Base-by-base conservation (phyloP, 2,797 vertebrate genomes). In the Meriones psammophilus region DNA sequence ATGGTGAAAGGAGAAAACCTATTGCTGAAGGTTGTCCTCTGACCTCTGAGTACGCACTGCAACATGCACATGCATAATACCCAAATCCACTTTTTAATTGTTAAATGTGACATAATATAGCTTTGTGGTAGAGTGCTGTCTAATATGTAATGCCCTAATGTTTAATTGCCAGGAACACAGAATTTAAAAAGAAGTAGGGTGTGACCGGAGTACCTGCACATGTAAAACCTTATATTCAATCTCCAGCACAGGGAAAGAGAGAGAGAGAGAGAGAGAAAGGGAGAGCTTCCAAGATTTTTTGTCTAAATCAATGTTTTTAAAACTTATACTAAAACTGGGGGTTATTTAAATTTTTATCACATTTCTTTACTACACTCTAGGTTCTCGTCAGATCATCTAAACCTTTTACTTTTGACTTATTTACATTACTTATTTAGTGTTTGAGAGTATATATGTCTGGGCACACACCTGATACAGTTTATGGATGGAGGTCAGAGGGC, bases 221-320 rank as follows among this genome's bases (percentile, higher is more conserved):
- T 39, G 10, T 62, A 50, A 54, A 66, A 78, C 24, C 36, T 33
- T 66, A 12, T 28, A 36, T 68, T 78, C 9, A 39, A 60, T n/a
- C n/a, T 26, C 50, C 30, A 87, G 8, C 13, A 26, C 36, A n/a
- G 9, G 4, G 28, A 46, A 3, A 8, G 15, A 60, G 8, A 20
- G 30, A 20, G 71, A 87, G 42, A 20, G 30, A 20, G 71, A 87
- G 42, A 20, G 30, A 20, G 71, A 87, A 87, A 89, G 80, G 6
- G 14, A 91, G 69, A 62, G 3, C 58, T 81, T 77, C 33, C 54
- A 94, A 91, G 71, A 77, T 60, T 92, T 88, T 50, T n/a, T 83
- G 28, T 73, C 24, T 36, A 87, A 92, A 81, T 73, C 6, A 71
- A 30, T 74, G 46, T 71, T 96, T 85, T 78, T 66, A 76, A 87